Evolutionary conservation across 1,140 invertebrate genomes (phyloP).

Genomic region (Gonioctena quinquepunctata): DNA sequence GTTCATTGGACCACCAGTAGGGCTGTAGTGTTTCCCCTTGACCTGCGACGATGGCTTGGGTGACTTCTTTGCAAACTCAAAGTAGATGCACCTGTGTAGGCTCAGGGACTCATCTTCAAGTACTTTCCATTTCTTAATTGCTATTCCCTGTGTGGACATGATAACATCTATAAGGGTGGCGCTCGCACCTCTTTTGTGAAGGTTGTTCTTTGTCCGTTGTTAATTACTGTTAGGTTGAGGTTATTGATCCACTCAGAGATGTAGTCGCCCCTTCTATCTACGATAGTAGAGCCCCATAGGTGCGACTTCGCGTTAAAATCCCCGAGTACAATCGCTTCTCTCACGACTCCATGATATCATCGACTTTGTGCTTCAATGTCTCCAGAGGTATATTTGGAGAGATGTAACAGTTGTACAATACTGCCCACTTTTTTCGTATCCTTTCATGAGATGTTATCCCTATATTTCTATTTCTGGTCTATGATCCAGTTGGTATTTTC

Average conservation of each 20-base stretch:
- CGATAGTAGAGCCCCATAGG: conserved; percentile 8
- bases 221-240: conserved; percentile 11
- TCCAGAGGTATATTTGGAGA: neutral
- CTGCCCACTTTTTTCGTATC: neutral
- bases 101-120: conserved; percentile 3
- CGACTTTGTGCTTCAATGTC: neutral
- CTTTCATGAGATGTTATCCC: neutral
- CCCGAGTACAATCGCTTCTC: neutral
- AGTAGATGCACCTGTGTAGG: neutral
- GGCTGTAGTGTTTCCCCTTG: neutral
- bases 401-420: neutral
- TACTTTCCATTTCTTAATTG: conserved; percentile 5
- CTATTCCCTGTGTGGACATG: neutral
- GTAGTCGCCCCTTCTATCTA: conserved; percentile 3
- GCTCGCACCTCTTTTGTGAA: neutral
- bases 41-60: neutral
- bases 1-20: neutral
- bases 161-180: conserved; percentile 12
- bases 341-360: neutral
- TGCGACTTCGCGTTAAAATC: conserved; percentile 17
- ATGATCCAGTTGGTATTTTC: neutral
- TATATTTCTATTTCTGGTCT: neutral
- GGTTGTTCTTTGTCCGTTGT: neutral
- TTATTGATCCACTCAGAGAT: conserved; percentile 5
- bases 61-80: neutral